These are phyloP conservation scores for Sinocyclocheilus anophthalmus DNA, from an alignment of 2,113 vertebrate species.

Conservation along the genomic window DNA sequence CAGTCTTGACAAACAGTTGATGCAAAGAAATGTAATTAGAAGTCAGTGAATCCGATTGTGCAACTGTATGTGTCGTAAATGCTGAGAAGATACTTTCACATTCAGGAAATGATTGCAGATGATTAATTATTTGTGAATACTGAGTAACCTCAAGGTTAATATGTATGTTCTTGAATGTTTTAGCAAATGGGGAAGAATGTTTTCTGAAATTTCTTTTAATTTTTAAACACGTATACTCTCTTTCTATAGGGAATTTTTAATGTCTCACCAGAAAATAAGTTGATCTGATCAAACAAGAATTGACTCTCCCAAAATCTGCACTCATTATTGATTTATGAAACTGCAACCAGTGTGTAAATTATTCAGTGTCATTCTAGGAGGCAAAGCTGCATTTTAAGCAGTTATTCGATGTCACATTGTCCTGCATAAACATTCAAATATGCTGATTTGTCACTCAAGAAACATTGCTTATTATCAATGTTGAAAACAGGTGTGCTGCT, in stretches of 20 bases:
- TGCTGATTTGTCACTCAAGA: too few relatives aligned
- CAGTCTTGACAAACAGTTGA: not conserved
- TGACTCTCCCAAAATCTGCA: not conserved
- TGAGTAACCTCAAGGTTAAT: not conserved
- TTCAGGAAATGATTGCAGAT: not conserved
- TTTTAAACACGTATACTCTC: too few relatives aligned
- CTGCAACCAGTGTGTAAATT: not conserved
- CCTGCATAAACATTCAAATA: too few relatives aligned
- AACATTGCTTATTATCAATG: too few relatives aligned
- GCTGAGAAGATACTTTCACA: not conserved
- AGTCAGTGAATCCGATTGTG: not conserved
- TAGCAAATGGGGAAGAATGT: not conserved
- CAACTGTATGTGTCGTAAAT: not conserved
- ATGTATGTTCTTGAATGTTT: not conserved
- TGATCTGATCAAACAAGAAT: not conserved
- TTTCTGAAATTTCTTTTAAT: not conserved
- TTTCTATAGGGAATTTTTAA: too few relatives aligned
- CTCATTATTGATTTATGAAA: not conserved
- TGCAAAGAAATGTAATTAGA: slow-evolving; percentile 14
- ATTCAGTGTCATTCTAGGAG: too few relatives aligned
- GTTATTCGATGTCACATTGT: too few relatives aligned
- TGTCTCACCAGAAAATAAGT: too few relatives aligned
- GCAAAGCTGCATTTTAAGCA: too few relatives aligned
- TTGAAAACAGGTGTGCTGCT: too few relatives aligned
- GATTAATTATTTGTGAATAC: not conserved